Conservation (phyloP, 2,113 vertebrate genomes). For the Megatriorchis doriae region DNA sequence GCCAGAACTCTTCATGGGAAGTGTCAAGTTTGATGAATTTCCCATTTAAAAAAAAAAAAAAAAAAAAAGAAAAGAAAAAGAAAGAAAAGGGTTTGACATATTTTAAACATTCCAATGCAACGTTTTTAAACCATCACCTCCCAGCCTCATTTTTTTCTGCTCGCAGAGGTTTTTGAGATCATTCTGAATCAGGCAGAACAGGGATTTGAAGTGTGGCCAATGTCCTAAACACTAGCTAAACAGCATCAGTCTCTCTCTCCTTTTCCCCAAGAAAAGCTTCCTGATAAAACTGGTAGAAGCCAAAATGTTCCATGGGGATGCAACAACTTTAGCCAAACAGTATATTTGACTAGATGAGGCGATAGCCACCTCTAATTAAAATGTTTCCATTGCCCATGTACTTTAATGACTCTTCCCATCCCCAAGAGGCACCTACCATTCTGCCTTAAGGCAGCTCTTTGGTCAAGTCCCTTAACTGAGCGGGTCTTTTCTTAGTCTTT, state of each 20-base stretch:
- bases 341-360: not conserved
- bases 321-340: not conserved
- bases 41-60: not conserved
- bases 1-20: conserved; percentile 42
- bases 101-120: conserved; percentile 44
- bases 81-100: not conserved
- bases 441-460: not conserved
- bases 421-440: not conserved
- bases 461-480: not conserved
- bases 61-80: accelerated
- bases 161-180: conserved; percentile 7
- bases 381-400: not conserved
- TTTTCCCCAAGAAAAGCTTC: not conserved
- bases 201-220: conserved; percentile 2
- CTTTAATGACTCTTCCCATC: not conserved
- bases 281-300: not conserved
- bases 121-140: conserved; percentile 19
- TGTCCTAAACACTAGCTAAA: conserved; percentile 2
- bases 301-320: not conserved
- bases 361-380: not conserved
- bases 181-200: conserved; percentile 9
- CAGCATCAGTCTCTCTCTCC: not conserved
- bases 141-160: not conserved
- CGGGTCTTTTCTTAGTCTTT: not conserved
- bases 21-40: conserved; percentile 56